Evolutionary conservation across 2,888 invertebrate species (phyloP).

Genomic region (Schrankia costaestrigalis): DNA sequence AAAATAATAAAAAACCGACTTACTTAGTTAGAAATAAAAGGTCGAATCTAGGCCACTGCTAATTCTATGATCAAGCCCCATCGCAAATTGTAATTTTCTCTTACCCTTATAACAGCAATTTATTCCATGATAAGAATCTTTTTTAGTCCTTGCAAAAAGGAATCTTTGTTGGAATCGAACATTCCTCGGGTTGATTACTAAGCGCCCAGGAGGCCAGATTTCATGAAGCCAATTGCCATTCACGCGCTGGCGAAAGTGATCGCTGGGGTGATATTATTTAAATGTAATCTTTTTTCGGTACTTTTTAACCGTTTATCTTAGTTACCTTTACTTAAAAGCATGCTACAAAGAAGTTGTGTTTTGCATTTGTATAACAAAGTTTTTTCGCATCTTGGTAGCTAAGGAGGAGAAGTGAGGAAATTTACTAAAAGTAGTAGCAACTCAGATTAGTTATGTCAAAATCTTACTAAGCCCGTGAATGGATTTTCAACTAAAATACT

Average conservation of each 20-base stretch:
- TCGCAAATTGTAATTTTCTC: constrained; percentile 74
- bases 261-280: constrained; percentile 79
- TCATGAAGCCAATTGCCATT: constrained; percentile 71
- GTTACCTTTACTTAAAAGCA: constrained; percentile 33
- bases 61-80: constrained; percentile 57
- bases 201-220: constrained; percentile 75
- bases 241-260: constrained; percentile 73
- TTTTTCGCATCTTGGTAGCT: not conserved
- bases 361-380: constrained; percentile 1
- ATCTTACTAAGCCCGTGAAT: no score
- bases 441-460: no score
- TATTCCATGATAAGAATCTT: constrained; percentile 72
- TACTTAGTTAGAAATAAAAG: constrained; percentile 27
- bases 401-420: no score
- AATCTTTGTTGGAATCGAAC: constrained; percentile 68
- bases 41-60: constrained; percentile 44
- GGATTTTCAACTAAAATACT: no score
- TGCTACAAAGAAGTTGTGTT: constrained; percentile 17
- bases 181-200: constrained; percentile 70
- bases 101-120: constrained; percentile 63
- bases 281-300: constrained; percentile 79
- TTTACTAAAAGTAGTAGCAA: no score
- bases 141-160: constrained; percentile 70
- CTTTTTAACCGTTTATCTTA: constrained; percentile 57
- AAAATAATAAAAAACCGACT: constrained; percentile 25